phyloP scores from a whole-genome alignment of 2,888 invertebrate genomes.

The Cremastinae sp. region DNA sequence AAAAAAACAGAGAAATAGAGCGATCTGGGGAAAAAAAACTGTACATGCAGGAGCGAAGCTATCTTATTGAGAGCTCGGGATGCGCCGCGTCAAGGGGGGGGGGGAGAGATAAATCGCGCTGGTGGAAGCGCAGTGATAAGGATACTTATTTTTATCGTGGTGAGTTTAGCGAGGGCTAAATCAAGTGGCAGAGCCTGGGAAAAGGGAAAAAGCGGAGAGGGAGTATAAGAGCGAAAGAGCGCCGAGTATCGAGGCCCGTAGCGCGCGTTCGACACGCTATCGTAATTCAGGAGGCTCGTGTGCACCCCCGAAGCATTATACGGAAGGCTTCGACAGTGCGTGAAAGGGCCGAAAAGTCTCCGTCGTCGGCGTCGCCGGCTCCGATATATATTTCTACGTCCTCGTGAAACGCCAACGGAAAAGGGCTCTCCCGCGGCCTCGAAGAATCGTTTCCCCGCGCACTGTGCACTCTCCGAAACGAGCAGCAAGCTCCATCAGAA shows the following conservation, averaged over 20 bases:
- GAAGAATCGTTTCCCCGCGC: conserved; percentile 3
- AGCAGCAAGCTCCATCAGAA: not conserved
- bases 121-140: conserved; percentile 44
- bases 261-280: conserved; percentile 37
- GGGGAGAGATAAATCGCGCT: conserved; percentile 27
- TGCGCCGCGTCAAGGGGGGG: conserved; percentile 19
- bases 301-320: conserved; percentile 16
- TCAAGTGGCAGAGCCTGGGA: conserved; percentile 15
- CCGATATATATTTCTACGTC: conserved; percentile 14
- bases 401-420: conserved; percentile 56
- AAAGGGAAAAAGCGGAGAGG: not conserved
- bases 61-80: no score
- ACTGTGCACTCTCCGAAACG: conserved; percentile 2
- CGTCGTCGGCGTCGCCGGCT: no score
- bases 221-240: conserved; percentile 17
- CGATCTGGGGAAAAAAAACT: no score
- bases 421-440: conserved; percentile 6
- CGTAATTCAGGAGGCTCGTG: conserved; percentile 45
- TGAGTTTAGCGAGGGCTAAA: conserved; percentile 41
- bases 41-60: no score
- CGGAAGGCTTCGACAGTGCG: not conserved
- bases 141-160: conserved; percentile 50
- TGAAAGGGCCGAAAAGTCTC: conserved; percentile 33
- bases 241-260: conserved; percentile 8
- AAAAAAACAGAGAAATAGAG: no score